Evolutionary conservation across 2,797 vertebrate species (phyloP).

Genomic region (Acrocephalus scirpaceus): DNA sequence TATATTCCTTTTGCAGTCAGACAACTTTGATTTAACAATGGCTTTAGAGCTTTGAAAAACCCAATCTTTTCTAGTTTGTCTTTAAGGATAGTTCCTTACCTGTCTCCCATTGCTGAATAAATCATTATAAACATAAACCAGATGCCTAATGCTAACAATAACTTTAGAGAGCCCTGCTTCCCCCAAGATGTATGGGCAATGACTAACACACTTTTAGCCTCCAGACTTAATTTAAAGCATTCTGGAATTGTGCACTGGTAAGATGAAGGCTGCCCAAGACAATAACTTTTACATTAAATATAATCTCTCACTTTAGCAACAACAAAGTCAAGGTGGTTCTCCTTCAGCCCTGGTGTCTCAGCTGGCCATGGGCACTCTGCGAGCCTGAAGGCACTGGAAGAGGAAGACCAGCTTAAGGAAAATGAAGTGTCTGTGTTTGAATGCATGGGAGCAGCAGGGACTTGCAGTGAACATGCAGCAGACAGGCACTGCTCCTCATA

Average conservation of each 20-base stretch:
- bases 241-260: constrained; percentile 48
- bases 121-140: constrained; percentile 68
- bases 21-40: constrained; percentile 48
- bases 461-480: neutral
- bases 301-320: neutral
- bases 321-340: too few species aligned
- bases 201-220: constrained; percentile 59
- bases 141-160: constrained; percentile 65
- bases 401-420: neutral
- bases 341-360: neutral
- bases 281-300: constrained; percentile 44
- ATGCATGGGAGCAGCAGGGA: neutral
- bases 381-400: neutral
- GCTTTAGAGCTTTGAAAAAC: constrained; percentile 66
- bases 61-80: constrained; percentile 59
- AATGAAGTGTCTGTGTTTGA: neutral
- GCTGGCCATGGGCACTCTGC: neutral
- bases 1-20: constrained; percentile 11
- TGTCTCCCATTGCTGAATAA: constrained; percentile 67
- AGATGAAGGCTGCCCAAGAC: constrained; percentile 55
- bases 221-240: constrained; percentile 61
- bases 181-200: constrained; percentile 48
- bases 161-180: constrained; percentile 29
- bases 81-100: constrained; percentile 51
- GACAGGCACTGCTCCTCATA: neutral